These are phyloP conservation scores for Zelleria hepariella DNA, from an alignment of 2,888 invertebrate genomes.

Conservation along the genomic window DNA sequence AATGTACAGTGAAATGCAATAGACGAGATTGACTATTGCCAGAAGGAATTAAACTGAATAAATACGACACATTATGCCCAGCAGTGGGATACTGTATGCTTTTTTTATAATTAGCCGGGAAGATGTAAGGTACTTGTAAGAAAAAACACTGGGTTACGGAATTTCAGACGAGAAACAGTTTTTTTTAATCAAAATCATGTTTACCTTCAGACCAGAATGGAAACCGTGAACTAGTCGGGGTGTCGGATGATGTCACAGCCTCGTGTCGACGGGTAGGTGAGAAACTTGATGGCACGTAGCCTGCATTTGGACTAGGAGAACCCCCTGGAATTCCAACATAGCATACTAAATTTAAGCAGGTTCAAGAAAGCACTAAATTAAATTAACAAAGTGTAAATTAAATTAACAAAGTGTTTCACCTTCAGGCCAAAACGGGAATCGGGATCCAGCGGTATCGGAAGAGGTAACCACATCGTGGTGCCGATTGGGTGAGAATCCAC, in stretches of 20 bases:
- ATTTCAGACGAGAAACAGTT: too few species aligned
- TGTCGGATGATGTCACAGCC: constrained; percentile 50
- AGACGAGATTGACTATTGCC: too few species aligned
- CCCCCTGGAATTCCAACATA: constrained; percentile 32
- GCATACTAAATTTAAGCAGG: background rate
- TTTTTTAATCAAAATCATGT: constrained; percentile 7
- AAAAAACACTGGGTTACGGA: background rate
- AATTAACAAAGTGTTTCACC: constrained; percentile 22
- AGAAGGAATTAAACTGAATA: too few species aligned
- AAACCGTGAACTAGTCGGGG: constrained; percentile 38
- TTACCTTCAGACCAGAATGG: constrained; percentile 61
- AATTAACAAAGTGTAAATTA: too few species aligned
- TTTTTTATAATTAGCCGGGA: too few species aligned
- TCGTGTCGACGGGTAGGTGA: constrained; percentile 57
- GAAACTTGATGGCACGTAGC: constrained; percentile 43
- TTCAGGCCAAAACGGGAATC: constrained; percentile 56
- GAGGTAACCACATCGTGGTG: constrained; percentile 61
- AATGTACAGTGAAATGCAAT: too few species aligned
- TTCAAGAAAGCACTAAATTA: background rate
- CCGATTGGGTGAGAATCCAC: constrained; percentile 51
- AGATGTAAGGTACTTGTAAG: too few species aligned
- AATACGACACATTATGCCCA: too few species aligned
- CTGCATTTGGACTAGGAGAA: constrained; percentile 47
- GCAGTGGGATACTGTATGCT: too few species aligned
- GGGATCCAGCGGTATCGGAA: constrained; percentile 45